Evolutionary conservation across 2,797 vertebrate species (phyloP).

Genomic region (Malacoraja senta): DNA sequence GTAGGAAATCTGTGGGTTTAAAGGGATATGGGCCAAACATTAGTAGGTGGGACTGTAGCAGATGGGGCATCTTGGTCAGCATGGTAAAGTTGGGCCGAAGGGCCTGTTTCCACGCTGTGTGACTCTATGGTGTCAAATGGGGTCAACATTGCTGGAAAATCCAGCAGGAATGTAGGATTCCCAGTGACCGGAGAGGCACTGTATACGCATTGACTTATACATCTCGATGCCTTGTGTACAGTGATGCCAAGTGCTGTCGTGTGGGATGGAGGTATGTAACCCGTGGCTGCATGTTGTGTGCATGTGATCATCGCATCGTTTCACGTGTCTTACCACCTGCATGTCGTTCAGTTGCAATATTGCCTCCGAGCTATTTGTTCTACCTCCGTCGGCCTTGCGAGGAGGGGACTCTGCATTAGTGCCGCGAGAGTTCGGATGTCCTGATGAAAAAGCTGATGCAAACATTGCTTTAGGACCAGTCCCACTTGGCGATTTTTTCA

Average conservation of each 20-base stretch:
- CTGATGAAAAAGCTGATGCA: too few species aligned
- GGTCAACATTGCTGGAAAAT: not conserved
- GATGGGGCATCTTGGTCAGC: too few species aligned
- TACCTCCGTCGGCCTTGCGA: not conserved
- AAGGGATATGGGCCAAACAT: too few species aligned
- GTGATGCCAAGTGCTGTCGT: not conserved
- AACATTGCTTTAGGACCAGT: too few species aligned
- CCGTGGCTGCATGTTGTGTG: not conserved
- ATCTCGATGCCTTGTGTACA: not conserved
- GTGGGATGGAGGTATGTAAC: not conserved
- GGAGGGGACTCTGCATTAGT: not conserved
- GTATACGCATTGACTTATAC: not conserved
- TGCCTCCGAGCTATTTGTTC: not conserved
- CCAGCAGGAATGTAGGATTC: not conserved
- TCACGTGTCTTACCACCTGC: not conserved
- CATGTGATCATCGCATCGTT: not conserved
- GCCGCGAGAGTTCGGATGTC: too few species aligned
- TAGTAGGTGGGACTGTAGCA: too few species aligned
- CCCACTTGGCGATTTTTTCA: too few species aligned
- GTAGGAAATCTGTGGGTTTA: too few species aligned
- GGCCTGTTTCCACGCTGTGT: not conserved
- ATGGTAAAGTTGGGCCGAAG: not conserved
- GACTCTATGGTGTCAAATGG: not conserved
- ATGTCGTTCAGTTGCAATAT: not conserved
- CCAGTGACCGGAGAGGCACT: too few species aligned